Conservation (phyloP, 2,888 invertebrate species). For the Cyclophora punctaria region DNA sequence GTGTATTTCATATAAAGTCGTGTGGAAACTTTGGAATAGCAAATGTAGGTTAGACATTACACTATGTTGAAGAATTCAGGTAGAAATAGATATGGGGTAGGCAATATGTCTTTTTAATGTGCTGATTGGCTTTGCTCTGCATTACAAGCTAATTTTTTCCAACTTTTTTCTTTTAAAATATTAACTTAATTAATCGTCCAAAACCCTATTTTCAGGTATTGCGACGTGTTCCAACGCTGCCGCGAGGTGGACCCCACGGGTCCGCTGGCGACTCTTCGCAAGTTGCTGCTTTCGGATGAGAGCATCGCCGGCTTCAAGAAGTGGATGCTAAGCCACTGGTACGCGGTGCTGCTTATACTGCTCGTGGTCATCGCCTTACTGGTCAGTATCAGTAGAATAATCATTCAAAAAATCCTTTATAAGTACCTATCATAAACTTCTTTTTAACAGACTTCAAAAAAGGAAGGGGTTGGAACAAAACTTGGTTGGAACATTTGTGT, state of each 20-base stretch:
- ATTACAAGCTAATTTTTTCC: no score
- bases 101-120: no score
- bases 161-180: neutral
- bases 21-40: no score
- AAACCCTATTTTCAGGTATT: slow-evolving; percentile 58
- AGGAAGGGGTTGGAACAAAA: neutral
- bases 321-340: slow-evolving; percentile 94
- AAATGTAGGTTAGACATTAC: no score
- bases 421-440: neutral
- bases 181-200: neutral
- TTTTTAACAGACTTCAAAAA: neutral
- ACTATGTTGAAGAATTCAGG: no score
- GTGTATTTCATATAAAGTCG: no score
- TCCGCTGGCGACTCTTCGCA: slow-evolving; percentile 90
- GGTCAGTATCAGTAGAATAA: slow-evolving; percentile 75
- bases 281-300: slow-evolving; percentile 90
- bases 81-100: no score
- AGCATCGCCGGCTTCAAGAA: slow-evolving; percentile 90
- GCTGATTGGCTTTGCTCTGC: no score
- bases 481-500: neutral
- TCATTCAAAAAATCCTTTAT: neutral
- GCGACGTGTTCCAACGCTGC: slow-evolving; percentile 83
- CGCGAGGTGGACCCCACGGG: slow-evolving; percentile 95
- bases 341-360: slow-evolving; percentile 86
- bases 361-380: slow-evolving; percentile 83